These are phyloP conservation scores for Horisme vitalbata DNA, from an alignment of 2,888 invertebrate genomes.

Conservation along the genomic window DNA sequence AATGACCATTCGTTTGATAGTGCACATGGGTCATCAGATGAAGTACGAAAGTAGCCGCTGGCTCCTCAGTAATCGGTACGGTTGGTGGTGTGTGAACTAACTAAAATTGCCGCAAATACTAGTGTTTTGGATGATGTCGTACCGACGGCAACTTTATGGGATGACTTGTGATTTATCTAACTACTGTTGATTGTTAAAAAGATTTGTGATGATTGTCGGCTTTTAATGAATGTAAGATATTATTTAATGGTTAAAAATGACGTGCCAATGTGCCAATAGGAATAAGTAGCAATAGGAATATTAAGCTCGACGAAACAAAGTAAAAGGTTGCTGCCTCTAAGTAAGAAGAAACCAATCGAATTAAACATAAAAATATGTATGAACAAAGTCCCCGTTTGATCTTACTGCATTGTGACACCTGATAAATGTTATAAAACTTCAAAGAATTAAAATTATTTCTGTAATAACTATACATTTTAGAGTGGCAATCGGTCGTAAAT, in stretches of 20 bases:
- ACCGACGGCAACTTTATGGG: constrained; percentile 30
- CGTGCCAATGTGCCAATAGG: too few relatives aligned
- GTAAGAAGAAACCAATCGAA: neutral
- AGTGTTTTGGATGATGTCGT: constrained; percentile 31
- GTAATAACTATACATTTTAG: neutral
- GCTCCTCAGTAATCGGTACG: constrained; percentile 15
- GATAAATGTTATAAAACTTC: neutral
- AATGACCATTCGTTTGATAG: too few relatives aligned
- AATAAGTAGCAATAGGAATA: too few relatives aligned
- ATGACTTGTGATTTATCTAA: constrained; percentile 36
- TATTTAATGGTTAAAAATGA: neutral
- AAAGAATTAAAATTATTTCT: neutral
- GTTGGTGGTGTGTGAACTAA: constrained; percentile 36
- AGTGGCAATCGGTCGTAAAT: constrained; percentile 6
- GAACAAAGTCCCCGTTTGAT: too few relatives aligned
- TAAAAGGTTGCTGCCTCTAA: too few relatives aligned
- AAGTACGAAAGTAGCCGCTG: constrained; percentile 1
- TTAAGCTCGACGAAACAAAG: too few relatives aligned
- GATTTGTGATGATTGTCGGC: constrained; percentile 28
- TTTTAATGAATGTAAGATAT: constrained; percentile 5
- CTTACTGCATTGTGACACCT: neutral
- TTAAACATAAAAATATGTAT: too few relatives aligned
- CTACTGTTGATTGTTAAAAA: constrained; percentile 31
- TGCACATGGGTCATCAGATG: neutral
- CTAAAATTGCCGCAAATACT: constrained; percentile 39